Conservation (phyloP, 1,140 invertebrate species). For the Diorhabda sublineata region DNA sequence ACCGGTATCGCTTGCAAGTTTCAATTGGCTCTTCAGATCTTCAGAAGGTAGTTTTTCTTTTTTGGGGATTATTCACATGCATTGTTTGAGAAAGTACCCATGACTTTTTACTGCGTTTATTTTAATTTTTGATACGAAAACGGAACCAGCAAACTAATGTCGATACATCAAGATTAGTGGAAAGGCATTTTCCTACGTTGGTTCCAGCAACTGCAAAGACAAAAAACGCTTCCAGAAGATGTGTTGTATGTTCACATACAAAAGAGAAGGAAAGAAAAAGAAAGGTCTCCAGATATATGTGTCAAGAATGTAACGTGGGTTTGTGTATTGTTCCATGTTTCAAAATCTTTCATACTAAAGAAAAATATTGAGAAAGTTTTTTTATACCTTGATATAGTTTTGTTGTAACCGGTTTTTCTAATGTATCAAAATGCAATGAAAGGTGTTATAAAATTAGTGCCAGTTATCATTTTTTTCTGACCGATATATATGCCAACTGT, state of each 20-base stretch:
- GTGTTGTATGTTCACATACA: conserved; percentile 18
- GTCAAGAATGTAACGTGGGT: conserved; percentile 24
- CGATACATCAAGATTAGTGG: background rate
- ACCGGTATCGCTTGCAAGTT: background rate
- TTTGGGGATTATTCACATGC: too few species aligned
- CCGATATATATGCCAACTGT: too few species aligned
- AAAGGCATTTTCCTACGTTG: conserved; percentile 17
- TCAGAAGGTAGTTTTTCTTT: background rate
- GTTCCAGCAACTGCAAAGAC: conserved; percentile 16
- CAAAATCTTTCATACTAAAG: conserved; percentile 20
- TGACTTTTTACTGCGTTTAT: too few species aligned
- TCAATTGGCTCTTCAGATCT: background rate
- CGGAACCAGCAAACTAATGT: background rate
- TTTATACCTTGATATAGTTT: too few species aligned
- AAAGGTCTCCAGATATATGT: conserved; percentile 23
- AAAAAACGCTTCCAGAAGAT: conserved; percentile 20
- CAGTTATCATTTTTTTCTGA: too few species aligned
- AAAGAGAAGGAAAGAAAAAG: conserved; percentile 17
- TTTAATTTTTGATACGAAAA: too few species aligned
- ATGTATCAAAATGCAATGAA: too few species aligned
- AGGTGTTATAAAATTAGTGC: too few species aligned
- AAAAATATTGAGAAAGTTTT: conserved; percentile 2
- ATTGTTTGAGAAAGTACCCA: too few species aligned
- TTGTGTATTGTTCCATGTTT: conserved; percentile 29
- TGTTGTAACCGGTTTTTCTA: too few species aligned